Evolutionary conservation across 2,888 invertebrate species (phyloP), one percentile per base, ranked within the genome.

Genomic region (Noctua fimbriata): DNA sequence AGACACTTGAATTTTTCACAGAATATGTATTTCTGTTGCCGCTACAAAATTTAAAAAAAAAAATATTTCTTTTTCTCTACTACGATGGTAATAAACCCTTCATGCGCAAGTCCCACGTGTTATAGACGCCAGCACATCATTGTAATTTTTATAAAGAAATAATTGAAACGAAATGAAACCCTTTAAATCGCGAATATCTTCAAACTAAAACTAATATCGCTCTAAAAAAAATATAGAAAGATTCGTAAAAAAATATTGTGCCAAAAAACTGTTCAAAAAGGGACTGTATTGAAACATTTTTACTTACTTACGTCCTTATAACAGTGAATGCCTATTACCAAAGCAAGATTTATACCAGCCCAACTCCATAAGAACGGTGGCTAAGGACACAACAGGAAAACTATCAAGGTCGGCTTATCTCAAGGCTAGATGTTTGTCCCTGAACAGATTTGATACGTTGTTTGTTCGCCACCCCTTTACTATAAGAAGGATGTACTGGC

Each of bases 351-450:
- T 76, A 73, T 73, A 63, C n/a, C 28, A 69, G 16, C 1, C 52
- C 10, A 52, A 65, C 63, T 67, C 60, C 36, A 44, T 52, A 47
- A 58, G 60, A 78, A 44, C 5, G 41, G 70, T n/a, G 44, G 60
- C 18, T 21, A 58, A 67, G 44, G 18, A 71, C 73, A 76, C 28
- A 82, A 84, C 74, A 84, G 81, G 86, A 88, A 88, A 89, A 89
- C 69, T 78, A 41, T 28, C 74, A 79, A 89, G 84, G 89, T 73
- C 70, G 47, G 16, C 32, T 79, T 81, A 89, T 86, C 82, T 84
- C 84, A 87, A 89, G 88, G 88, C n/a, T n/a, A 0, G 1, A 41
- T 76, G 24, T 70, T 69, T 88, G 81, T 60, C 82, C 86, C 41
- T 84, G 76, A 80, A 81, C 79, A 73, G 49, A 84, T 84, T 77